Evolutionary conservation across 2,113 vertebrate genomes (phyloP).

Genomic region (Paedocypris sp.): DNA sequence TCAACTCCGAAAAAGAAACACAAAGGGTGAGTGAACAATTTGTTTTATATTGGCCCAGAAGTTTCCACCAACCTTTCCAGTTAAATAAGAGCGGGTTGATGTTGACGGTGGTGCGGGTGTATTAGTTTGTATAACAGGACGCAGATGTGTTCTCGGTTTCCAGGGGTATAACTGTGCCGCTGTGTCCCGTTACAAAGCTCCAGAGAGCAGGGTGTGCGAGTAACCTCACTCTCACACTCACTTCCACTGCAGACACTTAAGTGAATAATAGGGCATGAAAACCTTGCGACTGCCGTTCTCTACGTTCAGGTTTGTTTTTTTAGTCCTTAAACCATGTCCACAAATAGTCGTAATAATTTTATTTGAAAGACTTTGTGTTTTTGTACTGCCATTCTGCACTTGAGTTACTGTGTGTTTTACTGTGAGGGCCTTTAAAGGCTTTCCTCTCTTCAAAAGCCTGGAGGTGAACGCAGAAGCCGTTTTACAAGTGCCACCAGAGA

Average conservation of each 20-base stretch:
- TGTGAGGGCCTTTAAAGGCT: conserved; percentile 13
- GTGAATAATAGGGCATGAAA: not conserved
- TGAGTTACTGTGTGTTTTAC: conserved; percentile 9
- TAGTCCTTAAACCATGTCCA: too few species aligned
- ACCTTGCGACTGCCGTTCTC: too few species aligned
- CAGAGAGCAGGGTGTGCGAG: conserved; percentile 1
- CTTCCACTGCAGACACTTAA: not conserved
- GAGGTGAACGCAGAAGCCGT: conserved; percentile 32
- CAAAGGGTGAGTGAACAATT: conserved; percentile 15
- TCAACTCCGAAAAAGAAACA: not conserved
- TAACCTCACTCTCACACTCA: not conserved
- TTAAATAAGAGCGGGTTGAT: conserved; percentile 17
- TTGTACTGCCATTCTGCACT: not conserved
- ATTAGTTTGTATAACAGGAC: conserved; percentile 38
- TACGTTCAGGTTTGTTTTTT: too few species aligned
- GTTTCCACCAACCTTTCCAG: conserved; percentile 34
- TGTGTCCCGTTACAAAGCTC: conserved; percentile 13
- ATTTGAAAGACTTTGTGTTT: not conserved
- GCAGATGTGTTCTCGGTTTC: conserved; percentile 38
- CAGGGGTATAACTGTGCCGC: conserved; percentile 1
- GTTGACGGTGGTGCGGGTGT: conserved; percentile 2
- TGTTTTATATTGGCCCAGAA: conserved; percentile 26
- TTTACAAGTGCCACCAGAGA: conserved; percentile 26
- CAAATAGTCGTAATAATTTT: too few species aligned
- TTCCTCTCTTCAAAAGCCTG: conserved; percentile 28